phyloP scores from a whole-genome alignment of 2,888 invertebrate species.

The Drosophila kanekoi region DNA sequence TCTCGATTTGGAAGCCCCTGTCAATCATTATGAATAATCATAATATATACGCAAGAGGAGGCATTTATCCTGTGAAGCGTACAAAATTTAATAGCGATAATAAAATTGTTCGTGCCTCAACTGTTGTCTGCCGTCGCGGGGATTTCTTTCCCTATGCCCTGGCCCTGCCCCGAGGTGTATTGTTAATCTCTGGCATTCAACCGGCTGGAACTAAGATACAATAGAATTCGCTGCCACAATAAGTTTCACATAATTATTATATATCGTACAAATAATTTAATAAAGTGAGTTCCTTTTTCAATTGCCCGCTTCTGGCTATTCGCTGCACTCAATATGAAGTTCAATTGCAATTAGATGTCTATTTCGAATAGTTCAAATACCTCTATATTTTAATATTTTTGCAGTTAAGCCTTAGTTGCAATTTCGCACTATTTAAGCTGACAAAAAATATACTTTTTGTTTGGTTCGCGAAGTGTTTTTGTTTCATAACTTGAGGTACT shows the following conservation, averaged over 20 bases:
- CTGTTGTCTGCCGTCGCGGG: conserved; percentile 29
- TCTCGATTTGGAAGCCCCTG: conserved; percentile 52
- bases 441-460: no score
- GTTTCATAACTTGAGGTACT: no score
- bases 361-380: background rate
- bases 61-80: conserved; percentile 65
- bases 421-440: no score
- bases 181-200: conserved; percentile 50
- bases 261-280: conserved; percentile 24
- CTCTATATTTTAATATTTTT: background rate
- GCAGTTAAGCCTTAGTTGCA: no score
- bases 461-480: no score
- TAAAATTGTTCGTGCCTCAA: conserved; percentile 52
- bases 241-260: conserved; percentile 40
- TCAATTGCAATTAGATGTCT: conserved; percentile 10
- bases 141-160: conserved; percentile 16
- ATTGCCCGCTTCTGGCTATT: background rate
- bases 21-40: conserved; percentile 74
- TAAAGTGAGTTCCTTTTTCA: conserved; percentile 39
- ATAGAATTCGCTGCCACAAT: conserved; percentile 49
- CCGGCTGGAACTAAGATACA: conserved; percentile 47
- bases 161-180: conserved; percentile 41
- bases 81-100: conserved; percentile 68
- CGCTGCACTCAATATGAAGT: no score
- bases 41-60: conserved; percentile 46